Base-by-base conservation (phyloP, 2,797 vertebrate genomes). In the Pampus argenteus region DNA sequence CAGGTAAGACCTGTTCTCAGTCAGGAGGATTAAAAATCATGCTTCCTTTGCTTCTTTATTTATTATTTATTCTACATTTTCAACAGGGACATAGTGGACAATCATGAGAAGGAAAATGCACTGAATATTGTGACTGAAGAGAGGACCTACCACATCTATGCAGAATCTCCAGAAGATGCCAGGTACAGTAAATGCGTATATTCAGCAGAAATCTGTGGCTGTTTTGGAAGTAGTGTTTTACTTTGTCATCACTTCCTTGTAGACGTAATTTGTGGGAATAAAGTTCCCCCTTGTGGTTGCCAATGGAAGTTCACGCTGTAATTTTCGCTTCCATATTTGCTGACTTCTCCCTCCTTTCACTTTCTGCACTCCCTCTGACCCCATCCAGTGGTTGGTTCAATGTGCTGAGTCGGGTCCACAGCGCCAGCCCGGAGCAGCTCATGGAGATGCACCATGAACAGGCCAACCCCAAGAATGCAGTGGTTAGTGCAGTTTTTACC, bases 81-180 rank as follows among this genome's bases (percentile, higher is more conserved):
- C 22, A 73, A 20, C 79, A 98, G 96, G 89, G 95, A 97, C 56
- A 97, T 98, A 23, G 95, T 98, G 83, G 97, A 98, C 91, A 98
- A 97, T 86, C 96, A 97, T 3, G 97, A 96, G 88, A 97, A 98
- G 85, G 97, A 98, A 89, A 98, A 98, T 57, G 97, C 96, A 40
- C 91, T 98, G 81, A 97, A 98, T 77, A 85, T 98, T 40, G 95
- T 98, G 76, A 98, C 97, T 0, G 95, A 94, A 17, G 97, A 98
- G 69, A 94, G 96, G 78, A 95, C 96, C 13, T 98, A 97, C 88
- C 97, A 98, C 73, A 96, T 98, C 52, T 95, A 96, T 3, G 96
- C 97, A n/a, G 97, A 98, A 84, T 94, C 96, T 25, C 96, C 97
- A 7, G 97, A 98, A 86, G 97, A 98, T 81, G 97, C 97, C 79